Conservation (phyloP, 2,113 vertebrate genomes). For the Panthera tigris region DNA sequence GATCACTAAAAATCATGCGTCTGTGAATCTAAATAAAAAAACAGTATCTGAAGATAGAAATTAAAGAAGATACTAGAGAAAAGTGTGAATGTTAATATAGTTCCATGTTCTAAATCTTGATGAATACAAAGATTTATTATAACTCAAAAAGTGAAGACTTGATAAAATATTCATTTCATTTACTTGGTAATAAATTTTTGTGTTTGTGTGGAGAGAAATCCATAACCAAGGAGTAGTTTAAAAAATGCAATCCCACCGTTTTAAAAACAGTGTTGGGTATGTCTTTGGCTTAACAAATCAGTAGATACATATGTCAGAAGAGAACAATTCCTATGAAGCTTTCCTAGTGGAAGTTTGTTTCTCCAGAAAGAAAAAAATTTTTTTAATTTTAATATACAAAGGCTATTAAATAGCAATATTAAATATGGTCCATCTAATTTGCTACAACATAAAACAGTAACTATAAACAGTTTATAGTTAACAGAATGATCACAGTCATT, state of each 20-base stretch:
- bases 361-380: background rate
- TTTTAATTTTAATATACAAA: background rate
- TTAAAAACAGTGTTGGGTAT: background rate
- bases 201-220: background rate
- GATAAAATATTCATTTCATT: background rate
- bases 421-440: slow-evolving; percentile 11
- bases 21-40: slow-evolving; percentile 12
- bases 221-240: background rate
- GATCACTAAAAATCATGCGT: background rate
- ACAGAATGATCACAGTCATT: background rate
- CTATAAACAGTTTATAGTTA: background rate
- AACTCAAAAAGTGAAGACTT: background rate
- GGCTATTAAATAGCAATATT: background rate
- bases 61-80: slow-evolving; percentile 17
- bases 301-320: background rate
- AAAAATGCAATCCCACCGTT: background rate
- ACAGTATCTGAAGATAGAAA: background rate
- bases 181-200: background rate
- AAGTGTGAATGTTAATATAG: background rate
- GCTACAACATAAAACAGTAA: background rate
- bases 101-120: background rate
- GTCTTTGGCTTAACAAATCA: background rate
- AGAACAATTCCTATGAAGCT: background rate
- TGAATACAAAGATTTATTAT: background rate
- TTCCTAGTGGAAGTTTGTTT: background rate